Percentiles rank a stretch among this genome's conserved stretches.
Evolutionary conservation across 1,140 invertebrate species (phyloP).

Genomic region (Tetranychus cinnabarinus): DNA sequence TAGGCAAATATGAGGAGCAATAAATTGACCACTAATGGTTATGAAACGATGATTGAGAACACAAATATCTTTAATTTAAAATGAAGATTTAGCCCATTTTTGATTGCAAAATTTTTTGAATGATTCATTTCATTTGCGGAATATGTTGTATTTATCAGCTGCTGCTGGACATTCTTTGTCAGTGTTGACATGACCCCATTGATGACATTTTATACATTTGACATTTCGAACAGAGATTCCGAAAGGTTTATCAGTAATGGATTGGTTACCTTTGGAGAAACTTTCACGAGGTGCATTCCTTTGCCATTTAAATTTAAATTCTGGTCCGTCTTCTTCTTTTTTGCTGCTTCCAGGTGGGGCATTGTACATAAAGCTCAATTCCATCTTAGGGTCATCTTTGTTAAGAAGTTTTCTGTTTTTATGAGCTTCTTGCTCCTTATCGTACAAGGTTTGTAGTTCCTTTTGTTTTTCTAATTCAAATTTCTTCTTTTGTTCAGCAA

Average conservation of each 20-base stretch:
- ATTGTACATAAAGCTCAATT: slow-evolving; percentile 99
- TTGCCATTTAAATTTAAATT: slow-evolving; percentile 42
- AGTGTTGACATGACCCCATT: slow-evolving; percentile 99
- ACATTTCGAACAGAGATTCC: slow-evolving; percentile 45
- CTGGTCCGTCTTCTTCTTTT: slow-evolving; percentile 40
- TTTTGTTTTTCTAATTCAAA: slow-evolving; percentile 95
- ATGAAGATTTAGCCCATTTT: no score
- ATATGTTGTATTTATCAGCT: no score
- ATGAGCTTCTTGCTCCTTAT: slow-evolving; percentile 95
- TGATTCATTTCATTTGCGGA: no score
- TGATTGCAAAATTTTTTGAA: no score
- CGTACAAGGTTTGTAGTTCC: slow-evolving; percentile 82
- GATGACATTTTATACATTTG: slow-evolving; percentile 84
- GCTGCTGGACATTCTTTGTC: slow-evolving; percentile 65
- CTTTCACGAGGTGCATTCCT: slow-evolving; percentile 24
- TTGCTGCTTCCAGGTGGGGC: slow-evolving; percentile 72
- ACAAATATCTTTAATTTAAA: no score
- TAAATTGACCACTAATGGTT: no score
- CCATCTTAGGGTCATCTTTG: slow-evolving; percentile 76
- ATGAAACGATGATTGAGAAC: no score
- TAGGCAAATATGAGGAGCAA: no score
- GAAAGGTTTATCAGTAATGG: slow-evolving; percentile 93
- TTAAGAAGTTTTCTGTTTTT: slow-evolving; percentile 65
- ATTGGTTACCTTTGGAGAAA: slow-evolving; percentile 80
- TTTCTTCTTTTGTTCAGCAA: slow-evolving; percentile 93